Base-by-base conservation (phyloP, 1,140 invertebrate genomes). In the Palaemon carinicauda region DNA sequence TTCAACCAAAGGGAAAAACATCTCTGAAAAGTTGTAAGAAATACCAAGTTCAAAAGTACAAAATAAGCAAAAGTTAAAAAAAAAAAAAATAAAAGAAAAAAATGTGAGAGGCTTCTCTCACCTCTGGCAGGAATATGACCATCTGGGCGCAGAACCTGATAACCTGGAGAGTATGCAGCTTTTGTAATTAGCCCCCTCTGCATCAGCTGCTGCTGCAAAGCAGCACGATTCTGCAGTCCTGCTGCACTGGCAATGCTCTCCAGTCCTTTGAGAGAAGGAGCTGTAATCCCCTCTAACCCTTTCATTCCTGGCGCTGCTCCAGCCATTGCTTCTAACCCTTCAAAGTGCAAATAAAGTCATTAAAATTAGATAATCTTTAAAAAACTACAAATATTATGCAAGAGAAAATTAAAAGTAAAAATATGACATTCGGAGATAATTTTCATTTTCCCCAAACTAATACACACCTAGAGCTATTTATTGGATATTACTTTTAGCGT, bases 131-230 rank as follows among this genome's bases (percentile, higher is more conserved):
- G 85, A 9, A 82, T 29, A 51, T 71, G 84, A 29, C 65, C 79
- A 21, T 87, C 85, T 4, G 85, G 79, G 19, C 80, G 78, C 33
- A 87, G 71, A 5, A 87, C 79, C 65, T 87, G 85, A 41, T 81
- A 87, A 7, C 85, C 85, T 14, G 79, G 78, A 2, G 85, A 50
- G 41, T 87, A 87, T 7, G 85, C 85, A 77, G 85, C 79, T 50
- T 87, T 87, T 33, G 85, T 87, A 19, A 87, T 79, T 29, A 87
- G 73, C 14, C 85, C 85, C 52, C 80, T 78, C 41, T 87, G 85
- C 53, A 87, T 21, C 21, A 87, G 51, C 24, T 82, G 85, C 75
- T 87, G 85, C 53, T 87, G 85, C 10, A 87, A 69, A 14, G 79
- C 79, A 9, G 85, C 84, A 53, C 84, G 77, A n/a, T 80, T 87